Percentiles rank a stretch among this genome's conserved stretches.
These are phyloP conservation scores for Pituophis catenifer DNA, from an alignment of 2,113 vertebrate species.

Conservation along the genomic window DNA sequence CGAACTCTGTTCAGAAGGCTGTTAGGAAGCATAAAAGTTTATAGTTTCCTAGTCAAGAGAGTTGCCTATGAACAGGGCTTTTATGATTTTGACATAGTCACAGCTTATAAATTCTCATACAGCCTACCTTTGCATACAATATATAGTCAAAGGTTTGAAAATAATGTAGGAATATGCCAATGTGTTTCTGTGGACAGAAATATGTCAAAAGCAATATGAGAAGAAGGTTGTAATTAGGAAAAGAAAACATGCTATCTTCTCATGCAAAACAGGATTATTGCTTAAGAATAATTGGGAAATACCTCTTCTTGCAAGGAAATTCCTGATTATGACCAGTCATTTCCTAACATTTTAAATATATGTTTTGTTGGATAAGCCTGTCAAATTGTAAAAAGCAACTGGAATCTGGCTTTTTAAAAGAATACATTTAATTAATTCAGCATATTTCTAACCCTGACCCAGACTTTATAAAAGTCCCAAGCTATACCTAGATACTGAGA, in stretches of 20 bases:
- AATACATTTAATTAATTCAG: accelerated
- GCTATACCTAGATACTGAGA: background rate
- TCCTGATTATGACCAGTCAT: slow-evolving; percentile 58
- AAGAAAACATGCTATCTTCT: slow-evolving; percentile 1
- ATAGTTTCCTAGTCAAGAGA: background rate
- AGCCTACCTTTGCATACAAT: background rate
- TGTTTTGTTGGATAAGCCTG: slow-evolving; percentile 34
- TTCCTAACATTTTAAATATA: slow-evolving; percentile 54
- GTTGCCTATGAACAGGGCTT: background rate
- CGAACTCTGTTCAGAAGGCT: background rate
- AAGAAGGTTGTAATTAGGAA: background rate
- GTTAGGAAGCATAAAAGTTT: background rate
- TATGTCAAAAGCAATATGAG: background rate
- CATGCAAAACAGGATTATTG: slow-evolving; percentile 40
- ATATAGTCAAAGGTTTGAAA: background rate
- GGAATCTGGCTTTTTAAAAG: background rate
- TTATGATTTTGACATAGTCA: background rate
- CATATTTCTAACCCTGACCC: background rate
- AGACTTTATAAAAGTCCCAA: slow-evolving; percentile 3
- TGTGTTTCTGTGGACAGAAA: background rate
- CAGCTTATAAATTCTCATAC: background rate
- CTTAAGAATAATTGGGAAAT: slow-evolving; percentile 59
- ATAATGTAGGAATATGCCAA: background rate
- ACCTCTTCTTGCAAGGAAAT: slow-evolving; percentile 54
- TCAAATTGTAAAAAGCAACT: slow-evolving; percentile 29